A percentile compares a stretch with the other conserved stretches of the same genome.
Evolutionary conservation across 2,888 invertebrate species (phyloP).

Genomic region (Agonopterix arenella): DNA sequence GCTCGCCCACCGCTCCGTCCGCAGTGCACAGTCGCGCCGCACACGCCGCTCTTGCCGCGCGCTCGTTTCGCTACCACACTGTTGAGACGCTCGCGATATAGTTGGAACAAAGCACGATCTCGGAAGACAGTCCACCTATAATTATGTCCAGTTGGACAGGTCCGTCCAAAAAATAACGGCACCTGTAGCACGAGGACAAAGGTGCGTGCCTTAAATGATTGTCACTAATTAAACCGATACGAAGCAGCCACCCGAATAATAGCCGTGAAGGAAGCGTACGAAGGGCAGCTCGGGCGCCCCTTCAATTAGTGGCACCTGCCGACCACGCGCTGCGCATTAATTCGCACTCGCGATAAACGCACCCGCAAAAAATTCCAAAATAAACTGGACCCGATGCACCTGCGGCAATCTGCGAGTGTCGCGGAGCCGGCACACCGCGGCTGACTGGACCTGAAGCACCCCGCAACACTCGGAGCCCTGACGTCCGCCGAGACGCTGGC

Average conservation of each 20-base stretch:
- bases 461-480: background rate
- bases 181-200: slow-evolving; percentile 45
- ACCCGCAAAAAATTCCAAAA: slow-evolving; percentile 62
- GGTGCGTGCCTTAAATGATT: slow-evolving; percentile 44
- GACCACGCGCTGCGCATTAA: slow-evolving; percentile 62
- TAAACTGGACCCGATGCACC: slow-evolving; percentile 71
- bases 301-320: slow-evolving; percentile 70
- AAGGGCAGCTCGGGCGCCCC: slow-evolving; percentile 51
- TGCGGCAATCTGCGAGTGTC: slow-evolving; percentile 43
- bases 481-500: slow-evolving; percentile 9
- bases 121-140: background rate
- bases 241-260: slow-evolving; percentile 65
- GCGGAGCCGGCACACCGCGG: slow-evolving; percentile 9
- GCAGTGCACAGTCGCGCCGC: slow-evolving; percentile 40
- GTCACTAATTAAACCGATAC: slow-evolving; percentile 48
- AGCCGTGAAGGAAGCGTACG: slow-evolving; percentile 63
- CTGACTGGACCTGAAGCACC: slow-evolving; percentile 15
- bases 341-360: slow-evolving; percentile 62
- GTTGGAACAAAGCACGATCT: background rate
- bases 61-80: slow-evolving; percentile 28
- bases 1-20: slow-evolving; percentile 52
- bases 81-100: slow-evolving; percentile 5
- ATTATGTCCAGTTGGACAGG: slow-evolving; percentile 11
- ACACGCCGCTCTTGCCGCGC: slow-evolving; percentile 51
- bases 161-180: slow-evolving; percentile 17